Base-by-base conservation (phyloP, 2,797 vertebrate genomes). In the Acrossocheilus fasciatus region DNA sequence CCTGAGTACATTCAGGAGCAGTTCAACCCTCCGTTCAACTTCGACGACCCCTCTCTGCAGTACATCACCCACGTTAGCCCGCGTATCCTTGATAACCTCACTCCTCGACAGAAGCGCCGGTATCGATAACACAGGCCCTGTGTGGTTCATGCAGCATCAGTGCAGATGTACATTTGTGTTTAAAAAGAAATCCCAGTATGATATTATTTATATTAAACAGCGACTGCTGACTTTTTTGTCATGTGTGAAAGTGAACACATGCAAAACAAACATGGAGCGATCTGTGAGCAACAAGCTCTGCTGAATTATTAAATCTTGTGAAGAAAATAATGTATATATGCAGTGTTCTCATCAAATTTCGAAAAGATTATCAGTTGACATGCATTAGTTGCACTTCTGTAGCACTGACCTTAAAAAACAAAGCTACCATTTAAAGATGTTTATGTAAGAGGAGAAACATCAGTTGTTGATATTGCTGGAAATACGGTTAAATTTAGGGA, bases 21-120 rank as follows among this genome's bases (percentile, higher is more conserved):
- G 83, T 41, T 89, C 88, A 92, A 92, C 81, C 92, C 94, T 52
- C 93, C 94, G 59, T 95, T 95, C 89, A 95, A 95, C 94, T 94
- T 94, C 82, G 87, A 91, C 0, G 95, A 96, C 87, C 95, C 95
- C 0, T 91, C 95, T 39, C 92, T 95, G 84, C 94, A 94, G 26
- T 97, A 97, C 92, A 92, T 89, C 2, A 95, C 92, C 87, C 96
- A 97, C 93, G 89, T 91, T 90, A 95, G 95, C 88, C 96, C 96
- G 2, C 93, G 95, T 70, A 79, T 95, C 87, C 88, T 95, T 64
- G 94, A 95, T 90, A 84, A 91, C 91, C 68, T 93, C 84, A 82
- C 87, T 36, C 91, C 93, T 64, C 88, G 10, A 26, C 84, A 92
- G 52, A 94, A 92, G 66, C 90, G 81, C 7, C 52, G 45, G 47